Conservation (phyloP, 1,140 invertebrate species). For the Chironomus tepperi region DNA sequence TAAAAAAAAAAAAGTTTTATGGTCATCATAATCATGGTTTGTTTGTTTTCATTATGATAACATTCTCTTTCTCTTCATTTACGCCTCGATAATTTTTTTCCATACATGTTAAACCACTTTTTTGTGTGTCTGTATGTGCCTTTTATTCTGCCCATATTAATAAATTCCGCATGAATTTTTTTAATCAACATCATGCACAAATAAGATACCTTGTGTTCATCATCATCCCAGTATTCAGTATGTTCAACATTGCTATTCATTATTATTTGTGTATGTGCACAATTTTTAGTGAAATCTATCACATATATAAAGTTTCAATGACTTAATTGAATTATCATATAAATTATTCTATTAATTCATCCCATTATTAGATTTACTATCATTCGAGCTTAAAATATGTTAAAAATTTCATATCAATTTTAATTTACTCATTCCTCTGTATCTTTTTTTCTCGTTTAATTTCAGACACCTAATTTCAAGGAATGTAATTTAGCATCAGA, state of each 20-base stretch:
- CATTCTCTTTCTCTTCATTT: conserved; percentile 20
- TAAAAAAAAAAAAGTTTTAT: not conserved
- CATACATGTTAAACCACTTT: conserved; percentile 22
- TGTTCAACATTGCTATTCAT: not conserved
- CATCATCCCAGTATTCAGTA: not conserved
- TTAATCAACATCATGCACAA: conserved; percentile 4
- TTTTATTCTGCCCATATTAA: not conserved
- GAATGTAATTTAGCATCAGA: conserved; percentile 35
- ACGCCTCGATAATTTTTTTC: conserved; percentile 25
- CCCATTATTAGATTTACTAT: too few species aligned
- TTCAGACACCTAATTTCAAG: conserved; percentile 33
- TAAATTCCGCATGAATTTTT: conserved; percentile 1
- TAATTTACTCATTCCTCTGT: not conserved
- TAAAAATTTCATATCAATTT: not conserved
- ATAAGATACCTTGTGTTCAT: not conserved
- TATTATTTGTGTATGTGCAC: too few species aligned
- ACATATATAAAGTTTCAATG: too few species aligned
- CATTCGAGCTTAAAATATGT: not conserved
- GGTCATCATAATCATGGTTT: not conserved
- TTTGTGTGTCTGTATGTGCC: not conserved
- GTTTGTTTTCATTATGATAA: conserved; percentile 24
- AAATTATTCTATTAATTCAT: too few species aligned
- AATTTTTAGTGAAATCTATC: too few species aligned
- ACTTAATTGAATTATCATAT: too few species aligned
- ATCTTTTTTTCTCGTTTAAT: conserved; percentile 29